Conservation (phyloP, 2,797 vertebrate genomes). For the Leucoraja ocellata region DNA sequence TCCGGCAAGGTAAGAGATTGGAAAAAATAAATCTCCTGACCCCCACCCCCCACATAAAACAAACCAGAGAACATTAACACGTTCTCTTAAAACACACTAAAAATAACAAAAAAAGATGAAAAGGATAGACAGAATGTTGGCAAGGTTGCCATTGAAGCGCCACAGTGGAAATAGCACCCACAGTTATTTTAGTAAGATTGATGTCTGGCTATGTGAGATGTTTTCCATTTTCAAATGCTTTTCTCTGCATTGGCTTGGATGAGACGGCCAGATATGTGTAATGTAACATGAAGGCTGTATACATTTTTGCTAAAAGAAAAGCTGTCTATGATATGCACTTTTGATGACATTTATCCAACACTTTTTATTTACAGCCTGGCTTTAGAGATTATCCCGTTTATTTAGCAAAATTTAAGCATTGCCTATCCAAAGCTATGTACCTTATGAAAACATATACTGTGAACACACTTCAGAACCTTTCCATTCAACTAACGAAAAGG, state of each 20-base stretch:
- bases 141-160: too few species aligned
- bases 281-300: neutral
- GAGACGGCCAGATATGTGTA: neutral
- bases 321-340: neutral
- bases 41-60: too few species aligned
- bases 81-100: too few species aligned
- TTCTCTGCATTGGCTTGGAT: neutral
- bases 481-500: slow-evolving; percentile 85
- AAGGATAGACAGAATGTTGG: too few species aligned
- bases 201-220: neutral
- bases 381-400: slow-evolving; percentile 95
- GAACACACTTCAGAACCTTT: slow-evolving; percentile 86
- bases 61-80: too few species aligned
- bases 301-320: neutral
- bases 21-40: too few species aligned
- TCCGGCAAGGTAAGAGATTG: too few species aligned
- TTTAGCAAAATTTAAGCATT: slow-evolving; percentile 85
- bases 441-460: slow-evolving; percentile 89
- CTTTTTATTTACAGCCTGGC: slow-evolving; percentile 69
- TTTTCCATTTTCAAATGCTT: too few species aligned
- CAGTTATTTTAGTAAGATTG: neutral
- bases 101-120: too few species aligned
- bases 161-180: too few species aligned
- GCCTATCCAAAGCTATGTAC: slow-evolving; percentile 93
- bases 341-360: neutral